A percentile compares a stretch with the other conserved stretches of the same genome.
phyloP scores from a whole-genome alignment of 2,113 vertebrate genomes.

The Octodon degus region DNA sequence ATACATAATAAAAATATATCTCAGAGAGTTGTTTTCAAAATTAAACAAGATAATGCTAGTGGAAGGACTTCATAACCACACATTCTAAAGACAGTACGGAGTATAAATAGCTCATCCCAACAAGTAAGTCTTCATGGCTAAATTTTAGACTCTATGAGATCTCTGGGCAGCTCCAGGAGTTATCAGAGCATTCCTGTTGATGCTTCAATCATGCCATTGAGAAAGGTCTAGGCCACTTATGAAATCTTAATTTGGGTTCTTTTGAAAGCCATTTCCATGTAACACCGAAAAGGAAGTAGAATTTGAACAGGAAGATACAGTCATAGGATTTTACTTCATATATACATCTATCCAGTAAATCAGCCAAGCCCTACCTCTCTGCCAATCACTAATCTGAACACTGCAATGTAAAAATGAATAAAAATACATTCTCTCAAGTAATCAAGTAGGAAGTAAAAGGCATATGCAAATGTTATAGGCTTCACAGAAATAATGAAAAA shows the following conservation, averaged over 20 bases:
- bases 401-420: conserved; percentile 20
- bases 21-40: conserved; percentile 54
- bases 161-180: not conserved
- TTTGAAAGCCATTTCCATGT: conserved; percentile 32
- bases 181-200: not conserved
- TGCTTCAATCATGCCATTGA: not conserved
- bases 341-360: not conserved
- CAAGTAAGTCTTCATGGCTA: conserved; percentile 9
- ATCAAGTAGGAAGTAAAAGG: not conserved
- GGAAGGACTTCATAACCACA: not conserved
- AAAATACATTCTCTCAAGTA: not conserved
- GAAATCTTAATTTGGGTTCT: conserved; percentile 35
- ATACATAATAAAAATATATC: conserved; percentile 53
- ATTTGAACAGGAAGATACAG: conserved; percentile 8
- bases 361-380: not conserved
- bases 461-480: not conserved
- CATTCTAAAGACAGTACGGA: not conserved
- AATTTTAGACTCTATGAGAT: conserved; percentile 42
- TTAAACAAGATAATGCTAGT: conserved; percentile 53
- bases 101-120: not conserved
- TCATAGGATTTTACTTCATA: not conserved
- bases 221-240: not conserved
- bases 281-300: not conserved
- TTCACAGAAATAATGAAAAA: not conserved
- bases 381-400: not conserved